A percentile compares a stretch with the other conserved stretches of the same genome.
phyloP scores from a whole-genome alignment of 37 sponge, comb jelly and placozoan species.

The Ianthella basta region DNA sequence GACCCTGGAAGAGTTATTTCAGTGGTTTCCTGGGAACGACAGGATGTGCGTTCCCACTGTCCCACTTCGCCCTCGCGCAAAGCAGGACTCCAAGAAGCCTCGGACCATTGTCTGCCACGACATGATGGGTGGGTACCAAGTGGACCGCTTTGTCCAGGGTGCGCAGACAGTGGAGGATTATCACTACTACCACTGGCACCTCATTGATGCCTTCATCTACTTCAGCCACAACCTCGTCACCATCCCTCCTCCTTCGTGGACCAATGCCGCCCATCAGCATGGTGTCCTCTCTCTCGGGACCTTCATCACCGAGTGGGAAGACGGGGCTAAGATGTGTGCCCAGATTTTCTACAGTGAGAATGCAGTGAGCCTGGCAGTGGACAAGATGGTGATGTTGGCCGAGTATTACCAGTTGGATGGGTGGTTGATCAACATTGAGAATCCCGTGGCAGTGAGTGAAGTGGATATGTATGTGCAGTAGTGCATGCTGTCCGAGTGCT shows the following conservation, averaged over 20 bases:
- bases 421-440: slow-evolving; percentile 99
- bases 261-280: slow-evolving; percentile 89
- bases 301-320: slow-evolving; percentile 95
- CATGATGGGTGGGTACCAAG: slow-evolving; percentile 96
- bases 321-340: slow-evolving; percentile 78
- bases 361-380: slow-evolving; percentile 48
- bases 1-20: slow-evolving; percentile 39
- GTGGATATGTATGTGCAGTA: slow-evolving; percentile 25
- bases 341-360: slow-evolving; percentile 59
- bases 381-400: slow-evolving; percentile 81
- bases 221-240: slow-evolving; percentile 96
- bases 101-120: slow-evolving; percentile 92
- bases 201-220: slow-evolving; percentile 89
- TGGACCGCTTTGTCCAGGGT: slow-evolving; percentile 79
- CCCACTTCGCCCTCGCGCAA: slow-evolving; percentile 35
- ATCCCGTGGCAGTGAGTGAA: slow-evolving; percentile 70
- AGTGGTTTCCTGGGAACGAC: slow-evolving; percentile 71
- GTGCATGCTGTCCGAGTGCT: not conserved
- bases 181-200: slow-evolving; percentile 96
- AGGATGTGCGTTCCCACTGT: slow-evolving; percentile 57
- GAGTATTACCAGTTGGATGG: slow-evolving; percentile 93
- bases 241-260: slow-evolving; percentile 95
- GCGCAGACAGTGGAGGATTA: slow-evolving; percentile 57
- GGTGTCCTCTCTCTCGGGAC: slow-evolving; percentile 85
- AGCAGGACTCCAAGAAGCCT: slow-evolving; percentile 26